A percentile compares a stretch with the other conserved stretches of the same genome.
Evolutionary conservation across 2,113 vertebrate species (phyloP).

Genomic region (Nothoprocta perdicaria): DNA sequence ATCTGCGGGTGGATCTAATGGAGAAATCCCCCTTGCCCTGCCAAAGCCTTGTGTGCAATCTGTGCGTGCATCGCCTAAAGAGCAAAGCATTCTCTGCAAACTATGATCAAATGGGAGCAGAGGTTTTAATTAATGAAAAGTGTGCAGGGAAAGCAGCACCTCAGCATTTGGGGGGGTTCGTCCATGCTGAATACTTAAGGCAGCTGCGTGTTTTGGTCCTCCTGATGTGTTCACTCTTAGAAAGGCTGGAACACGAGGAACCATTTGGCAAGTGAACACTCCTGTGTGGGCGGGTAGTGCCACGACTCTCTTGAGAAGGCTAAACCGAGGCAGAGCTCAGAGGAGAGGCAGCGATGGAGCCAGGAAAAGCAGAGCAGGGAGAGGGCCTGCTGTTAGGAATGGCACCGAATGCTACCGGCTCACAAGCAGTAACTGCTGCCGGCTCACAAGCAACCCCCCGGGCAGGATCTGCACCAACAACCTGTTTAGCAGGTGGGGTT

Average conservation of each 20-base stretch:
- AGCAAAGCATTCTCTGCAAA: background rate
- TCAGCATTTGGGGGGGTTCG: accelerated
- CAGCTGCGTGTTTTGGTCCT: background rate
- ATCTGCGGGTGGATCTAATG: background rate
- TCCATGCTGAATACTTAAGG: background rate
- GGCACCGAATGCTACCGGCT: background rate
- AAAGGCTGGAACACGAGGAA: background rate
- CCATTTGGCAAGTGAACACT: background rate
- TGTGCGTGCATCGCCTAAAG: background rate
- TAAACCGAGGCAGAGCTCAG: background rate
- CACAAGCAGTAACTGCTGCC: background rate
- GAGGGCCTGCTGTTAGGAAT: background rate
- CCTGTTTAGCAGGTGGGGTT: background rate
- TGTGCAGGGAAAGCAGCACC: background rate
- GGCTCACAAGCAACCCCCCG: background rate
- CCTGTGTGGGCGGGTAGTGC: background rate
- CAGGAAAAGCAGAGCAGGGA: background rate
- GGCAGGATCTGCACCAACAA: background rate
- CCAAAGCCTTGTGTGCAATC: background rate
- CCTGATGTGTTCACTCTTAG: background rate
- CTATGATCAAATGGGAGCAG: background rate
- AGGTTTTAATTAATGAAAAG: background rate
- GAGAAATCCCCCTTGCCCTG: background rate
- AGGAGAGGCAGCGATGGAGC: background rate
- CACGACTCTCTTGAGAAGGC: background rate